phyloP scores from a whole-genome alignment of 2,113 vertebrate genomes.

The Meleagris gallopavo region DNA sequence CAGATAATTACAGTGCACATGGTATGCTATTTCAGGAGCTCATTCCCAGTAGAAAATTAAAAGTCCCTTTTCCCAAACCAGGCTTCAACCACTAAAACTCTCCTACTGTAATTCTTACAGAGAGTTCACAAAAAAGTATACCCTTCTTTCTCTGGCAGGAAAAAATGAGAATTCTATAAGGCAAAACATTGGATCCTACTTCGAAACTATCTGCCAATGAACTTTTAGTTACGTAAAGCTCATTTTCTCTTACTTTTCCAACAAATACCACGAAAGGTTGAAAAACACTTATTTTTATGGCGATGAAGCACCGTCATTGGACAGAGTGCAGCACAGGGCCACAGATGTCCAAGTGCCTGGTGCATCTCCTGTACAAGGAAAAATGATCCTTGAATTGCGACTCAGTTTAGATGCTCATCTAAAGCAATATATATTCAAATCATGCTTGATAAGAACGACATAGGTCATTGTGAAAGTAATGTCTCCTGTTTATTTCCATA shows the following conservation, averaged over 20 bases:
- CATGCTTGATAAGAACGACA: background rate
- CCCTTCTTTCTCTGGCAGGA: background rate
- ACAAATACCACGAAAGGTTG: background rate
- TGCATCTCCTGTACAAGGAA: background rate
- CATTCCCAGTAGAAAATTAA: background rate
- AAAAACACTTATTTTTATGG: background rate
- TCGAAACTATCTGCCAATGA: background rate
- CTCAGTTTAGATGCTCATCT: background rate
- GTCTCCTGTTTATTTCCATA: too few species aligned
- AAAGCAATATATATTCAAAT: background rate
- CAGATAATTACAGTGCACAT: background rate
- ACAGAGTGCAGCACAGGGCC: background rate
- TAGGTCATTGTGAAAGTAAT: too few species aligned
- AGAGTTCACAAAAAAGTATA: background rate
- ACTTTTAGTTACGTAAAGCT: background rate
- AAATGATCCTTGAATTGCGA: background rate
- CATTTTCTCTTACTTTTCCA: background rate
- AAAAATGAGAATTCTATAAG: background rate
- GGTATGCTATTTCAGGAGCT: background rate
- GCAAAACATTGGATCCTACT: rapidly evolving
- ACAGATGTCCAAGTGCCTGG: background rate
- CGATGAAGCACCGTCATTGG: background rate
- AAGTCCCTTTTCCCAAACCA: background rate
- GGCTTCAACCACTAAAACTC: background rate
- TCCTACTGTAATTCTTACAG: background rate